Percentiles rank a stretch among this genome's conserved stretches.
phyloP scores from a whole-genome alignment of 2,888 invertebrate species.

The Leptodirus hochenwartii region DNA sequence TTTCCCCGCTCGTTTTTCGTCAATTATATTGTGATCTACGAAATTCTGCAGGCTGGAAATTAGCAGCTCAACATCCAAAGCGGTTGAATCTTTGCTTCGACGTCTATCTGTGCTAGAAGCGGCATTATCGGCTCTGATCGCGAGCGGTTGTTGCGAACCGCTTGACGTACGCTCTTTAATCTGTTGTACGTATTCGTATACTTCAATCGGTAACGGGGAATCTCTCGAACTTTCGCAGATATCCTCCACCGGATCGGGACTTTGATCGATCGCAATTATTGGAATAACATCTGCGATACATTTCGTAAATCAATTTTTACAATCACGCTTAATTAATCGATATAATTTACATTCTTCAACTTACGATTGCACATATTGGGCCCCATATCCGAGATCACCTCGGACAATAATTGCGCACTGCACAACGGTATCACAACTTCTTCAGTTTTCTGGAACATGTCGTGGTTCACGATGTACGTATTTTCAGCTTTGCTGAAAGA shows the following conservation, averaged over 20 bases:
- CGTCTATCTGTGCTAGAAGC: not conserved
- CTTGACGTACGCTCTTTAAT: not conserved
- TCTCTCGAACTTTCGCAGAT: too few relatives aligned
- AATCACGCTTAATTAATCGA: too few relatives aligned
- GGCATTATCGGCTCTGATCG: too few relatives aligned
- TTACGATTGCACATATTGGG: too few relatives aligned
- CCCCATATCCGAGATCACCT: too few relatives aligned
- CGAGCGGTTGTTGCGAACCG: not conserved
- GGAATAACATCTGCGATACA: too few relatives aligned
- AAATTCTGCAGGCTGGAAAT: slow-evolving; percentile 2
- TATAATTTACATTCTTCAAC: too few relatives aligned
- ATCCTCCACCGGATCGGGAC: too few relatives aligned
- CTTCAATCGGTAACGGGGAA: not conserved
- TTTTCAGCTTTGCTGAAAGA: slow-evolving; percentile 33
- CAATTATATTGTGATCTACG: not conserved
- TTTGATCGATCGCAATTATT: too few relatives aligned
- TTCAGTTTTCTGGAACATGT: slow-evolving; percentile 43
- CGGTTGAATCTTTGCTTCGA: not conserved
- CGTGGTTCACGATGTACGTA: slow-evolving; percentile 40
- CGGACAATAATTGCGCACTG: slow-evolving; percentile 69
- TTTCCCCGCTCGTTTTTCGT: too few relatives aligned
- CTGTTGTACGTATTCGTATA: not conserved
- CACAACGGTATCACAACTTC: slow-evolving; percentile 63
- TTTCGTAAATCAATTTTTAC: too few relatives aligned
- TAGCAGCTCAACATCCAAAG: slow-evolving; percentile 1